Evolutionary conservation across 2,888 invertebrate genomes (phyloP).

Genomic region (Ischnura elegans): DNA sequence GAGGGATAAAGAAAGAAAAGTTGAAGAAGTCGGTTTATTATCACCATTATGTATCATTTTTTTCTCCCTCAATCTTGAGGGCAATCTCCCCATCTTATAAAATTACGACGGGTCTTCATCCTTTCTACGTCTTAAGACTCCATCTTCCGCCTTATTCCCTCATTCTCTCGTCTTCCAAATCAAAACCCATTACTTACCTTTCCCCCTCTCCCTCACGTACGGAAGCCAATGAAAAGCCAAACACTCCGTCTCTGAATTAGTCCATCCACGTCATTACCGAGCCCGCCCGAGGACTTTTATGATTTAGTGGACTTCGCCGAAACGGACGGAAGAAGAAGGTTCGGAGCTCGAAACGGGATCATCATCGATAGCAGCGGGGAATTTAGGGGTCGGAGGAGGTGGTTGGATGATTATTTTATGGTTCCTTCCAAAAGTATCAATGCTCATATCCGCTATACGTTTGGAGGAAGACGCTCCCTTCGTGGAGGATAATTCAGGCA

Average conservation of each 20-base stretch:
- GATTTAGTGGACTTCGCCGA: constrained; percentile 25
- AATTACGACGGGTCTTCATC: not conserved
- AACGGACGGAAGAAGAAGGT: not conserved
- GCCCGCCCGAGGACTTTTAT: not conserved
- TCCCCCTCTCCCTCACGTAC: not conserved
- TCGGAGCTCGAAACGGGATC: not conserved
- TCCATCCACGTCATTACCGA: not conserved
- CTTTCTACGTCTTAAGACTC: constrained; percentile 19
- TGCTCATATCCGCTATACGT: not conserved
- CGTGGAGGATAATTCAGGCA: not conserved
- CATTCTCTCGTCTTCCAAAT: not conserved
- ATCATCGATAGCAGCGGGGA: not conserved
- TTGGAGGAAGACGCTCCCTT: not conserved
- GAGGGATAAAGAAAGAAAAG: not conserved
- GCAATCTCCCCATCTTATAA: not conserved
- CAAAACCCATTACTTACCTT: not conserved
- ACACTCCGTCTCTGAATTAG: too few relatives aligned
- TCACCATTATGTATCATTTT: constrained; percentile 2
- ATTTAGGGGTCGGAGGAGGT: not conserved
- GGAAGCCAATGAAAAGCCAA: too few relatives aligned
- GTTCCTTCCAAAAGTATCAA: not conserved
- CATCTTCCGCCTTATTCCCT: not conserved
- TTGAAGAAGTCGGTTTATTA: constrained; percentile 2
- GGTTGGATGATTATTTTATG: not conserved
- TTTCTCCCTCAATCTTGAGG: too few relatives aligned